Evolutionary conservation across 2,797 vertebrate species (phyloP), one percentile per base, ranked within the genome.

Genomic region (Leptodactylus fallax): DNA sequence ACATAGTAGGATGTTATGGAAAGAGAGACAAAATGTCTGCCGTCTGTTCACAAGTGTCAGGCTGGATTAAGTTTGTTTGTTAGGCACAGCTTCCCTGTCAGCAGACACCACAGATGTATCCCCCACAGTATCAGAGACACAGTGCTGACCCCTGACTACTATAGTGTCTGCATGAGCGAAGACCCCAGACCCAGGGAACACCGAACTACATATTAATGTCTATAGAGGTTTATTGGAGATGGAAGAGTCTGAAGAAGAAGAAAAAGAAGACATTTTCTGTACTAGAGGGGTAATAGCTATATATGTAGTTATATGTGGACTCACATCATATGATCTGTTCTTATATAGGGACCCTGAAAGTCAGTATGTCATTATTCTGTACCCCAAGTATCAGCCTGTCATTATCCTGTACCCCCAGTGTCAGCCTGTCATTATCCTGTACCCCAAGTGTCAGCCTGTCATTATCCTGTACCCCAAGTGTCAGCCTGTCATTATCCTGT

Each of bases 71-170:
- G 6, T 45, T n/a, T 76, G 56, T 82, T 77, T 74, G 16, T 12
- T 47, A 36, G 23, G 23, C 45, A 45, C 55, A 11, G 65, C 78
- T 12, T 49, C 14, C 21, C 19, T 3, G 56, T 25, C 56, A 27
- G 27, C 56, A 53, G 27, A 11, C 86, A 19, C 21, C 79, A 53
- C 69, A 87, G 86, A 80, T 77, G 79, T 23, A 55, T 77, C 79
- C 86, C 81, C 79, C 23, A 61, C 16, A 81, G 79, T 58, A 12
- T 45, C 55, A 0, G 21, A 55, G 36, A 67, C 23, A 56, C 60
- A 63, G 25, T 16, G 58, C 21, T 85, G 72, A 67, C 84, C 49
- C 36, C 55, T 63, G 27, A 47, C n/a, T 45, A 45, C 56, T 60
- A 13, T 60, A 63, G 55, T 51, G 55, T 65, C 56, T 74, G n/a